These are phyloP conservation scores for Aphodius sticticus DNA, from an alignment of 2,888 invertebrate species.

Conservation along the genomic window DNA sequence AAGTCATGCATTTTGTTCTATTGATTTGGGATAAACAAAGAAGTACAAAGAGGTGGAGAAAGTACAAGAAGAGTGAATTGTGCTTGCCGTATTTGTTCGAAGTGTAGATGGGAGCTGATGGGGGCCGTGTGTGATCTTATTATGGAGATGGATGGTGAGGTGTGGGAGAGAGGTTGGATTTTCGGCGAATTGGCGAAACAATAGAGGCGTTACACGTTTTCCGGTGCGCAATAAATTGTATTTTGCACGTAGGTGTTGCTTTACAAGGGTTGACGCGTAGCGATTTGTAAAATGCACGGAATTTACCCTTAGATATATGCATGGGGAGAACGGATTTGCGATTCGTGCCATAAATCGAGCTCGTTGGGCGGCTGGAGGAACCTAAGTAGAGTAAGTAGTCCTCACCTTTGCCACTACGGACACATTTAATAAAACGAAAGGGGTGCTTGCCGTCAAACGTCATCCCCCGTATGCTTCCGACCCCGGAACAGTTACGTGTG, in stretches of 20 bases:
- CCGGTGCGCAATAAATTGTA: constrained; percentile 20
- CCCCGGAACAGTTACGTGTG: background rate
- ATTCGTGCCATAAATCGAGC: constrained; percentile 13
- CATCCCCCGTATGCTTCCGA: background rate
- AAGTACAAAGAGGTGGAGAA: background rate
- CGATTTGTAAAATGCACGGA: constrained; percentile 24
- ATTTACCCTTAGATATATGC: constrained; percentile 12
- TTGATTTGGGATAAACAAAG: background rate
- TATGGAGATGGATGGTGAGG: background rate
- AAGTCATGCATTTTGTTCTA: background rate
- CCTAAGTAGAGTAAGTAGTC: constrained; percentile 26
- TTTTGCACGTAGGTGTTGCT: constrained; percentile 19
- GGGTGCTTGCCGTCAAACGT: background rate
- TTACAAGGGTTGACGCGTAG: constrained; percentile 14
- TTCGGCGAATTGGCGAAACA: constrained; percentile 20
- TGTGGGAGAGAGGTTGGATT: background rate
- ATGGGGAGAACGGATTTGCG: constrained; percentile 15
- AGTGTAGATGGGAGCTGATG: background rate
- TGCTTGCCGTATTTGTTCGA: background rate
- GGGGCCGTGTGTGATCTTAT: background rate
- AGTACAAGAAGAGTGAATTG: background rate
- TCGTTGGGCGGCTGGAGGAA: background rate
- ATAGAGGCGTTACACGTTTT: constrained; percentile 17
- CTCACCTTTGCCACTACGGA: constrained; percentile 28
- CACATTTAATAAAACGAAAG: constrained; percentile 28